These are phyloP conservation scores for Netelia melanura DNA, from an alignment of 2,888 invertebrate genomes.

Conservation along the genomic window DNA sequence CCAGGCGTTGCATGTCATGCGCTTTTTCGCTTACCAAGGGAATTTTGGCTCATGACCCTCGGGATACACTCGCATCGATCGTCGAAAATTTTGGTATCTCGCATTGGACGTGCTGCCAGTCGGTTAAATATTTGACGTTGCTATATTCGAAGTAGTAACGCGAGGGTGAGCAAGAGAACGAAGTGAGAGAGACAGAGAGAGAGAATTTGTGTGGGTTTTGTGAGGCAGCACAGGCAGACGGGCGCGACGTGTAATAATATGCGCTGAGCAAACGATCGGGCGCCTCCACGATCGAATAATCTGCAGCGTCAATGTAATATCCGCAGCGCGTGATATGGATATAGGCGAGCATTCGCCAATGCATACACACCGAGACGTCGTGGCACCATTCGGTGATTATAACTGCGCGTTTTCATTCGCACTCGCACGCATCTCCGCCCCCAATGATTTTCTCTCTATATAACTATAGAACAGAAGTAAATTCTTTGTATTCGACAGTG, in stretches of 20 bases:
- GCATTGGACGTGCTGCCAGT: conserved; percentile 73
- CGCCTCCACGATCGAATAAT: conserved; percentile 75
- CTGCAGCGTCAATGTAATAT: conserved; percentile 83
- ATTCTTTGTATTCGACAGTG: conserved; percentile 32
- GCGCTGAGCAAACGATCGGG: conserved; percentile 80
- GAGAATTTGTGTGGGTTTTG: conserved; percentile 40
- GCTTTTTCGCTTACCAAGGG: conserved; percentile 27
- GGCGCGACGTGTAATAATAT: conserved; percentile 75
- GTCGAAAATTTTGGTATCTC: conserved; percentile 51
- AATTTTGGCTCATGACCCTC: conserved; percentile 31
- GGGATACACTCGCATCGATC: conserved; percentile 58
- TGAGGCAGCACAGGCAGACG: conserved; percentile 15
- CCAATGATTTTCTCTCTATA: background rate
- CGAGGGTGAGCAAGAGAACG: conserved; percentile 57
- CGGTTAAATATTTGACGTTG: conserved; percentile 82
- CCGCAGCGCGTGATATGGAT: conserved; percentile 71
- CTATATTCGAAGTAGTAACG: conserved; percentile 58
- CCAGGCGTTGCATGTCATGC: background rate
- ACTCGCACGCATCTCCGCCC: conserved; percentile 15
- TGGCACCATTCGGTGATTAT: conserved; percentile 46
- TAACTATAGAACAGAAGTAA: conserved; percentile 10
- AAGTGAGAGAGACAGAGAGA: background rate
- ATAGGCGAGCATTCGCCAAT: conserved; percentile 19
- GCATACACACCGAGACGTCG: conserved; percentile 46
- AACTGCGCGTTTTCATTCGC: conserved; percentile 60